Evolutionary conservation across 2,797 vertebrate genomes (phyloP), one percentile per base, ranked within the genome.

Genomic region (Channa striata): DNA sequence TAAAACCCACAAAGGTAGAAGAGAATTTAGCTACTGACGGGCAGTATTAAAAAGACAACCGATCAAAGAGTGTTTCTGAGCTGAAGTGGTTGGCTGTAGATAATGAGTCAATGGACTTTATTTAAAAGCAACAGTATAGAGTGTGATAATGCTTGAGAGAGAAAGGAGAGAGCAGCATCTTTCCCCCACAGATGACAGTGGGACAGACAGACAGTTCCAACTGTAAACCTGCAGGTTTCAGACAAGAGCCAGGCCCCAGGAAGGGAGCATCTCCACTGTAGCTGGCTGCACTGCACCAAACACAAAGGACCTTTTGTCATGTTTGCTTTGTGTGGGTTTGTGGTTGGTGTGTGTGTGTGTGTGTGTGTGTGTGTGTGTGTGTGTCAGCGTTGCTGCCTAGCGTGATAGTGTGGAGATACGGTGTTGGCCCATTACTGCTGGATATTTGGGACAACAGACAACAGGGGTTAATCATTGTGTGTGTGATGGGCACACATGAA

Each of bases 281-380:
- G 49, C 78, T 58, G 43, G 66, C 63, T 61, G 4, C 69, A n/a
- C 2, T 50, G 72, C 74, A 62, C 80, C 66, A 48, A 61, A 72
- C 78, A 91, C 88, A 92, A 90, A 89, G 82, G 82, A 8, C 52
- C 63, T 72, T 89, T 86, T 91, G 82, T 91, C 44, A 17, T 36
- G 42, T 37, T 33, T 23, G 48, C 61, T 63, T 0, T 71, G 60
- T 68, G n/a, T 44, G 40, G 54, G 51, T 74, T 51, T 69, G 60
- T 54, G 59, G n/a, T 44, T n/a, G n/a, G 33, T 39, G 54, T 36
- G 67, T 54, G 59, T 65, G 46, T 42, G 9, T 70, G 3, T 64
- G 47, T 68, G 46, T 70, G 72, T 36, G 36, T 36, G 64, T 23
- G 58, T 39, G n/a, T 44, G 40, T 59, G 51, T 74, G 56, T 69